Evolutionary conservation across 2,888 invertebrate genomes (phyloP).

Genomic region (Amphimallon solstitiale): DNA sequence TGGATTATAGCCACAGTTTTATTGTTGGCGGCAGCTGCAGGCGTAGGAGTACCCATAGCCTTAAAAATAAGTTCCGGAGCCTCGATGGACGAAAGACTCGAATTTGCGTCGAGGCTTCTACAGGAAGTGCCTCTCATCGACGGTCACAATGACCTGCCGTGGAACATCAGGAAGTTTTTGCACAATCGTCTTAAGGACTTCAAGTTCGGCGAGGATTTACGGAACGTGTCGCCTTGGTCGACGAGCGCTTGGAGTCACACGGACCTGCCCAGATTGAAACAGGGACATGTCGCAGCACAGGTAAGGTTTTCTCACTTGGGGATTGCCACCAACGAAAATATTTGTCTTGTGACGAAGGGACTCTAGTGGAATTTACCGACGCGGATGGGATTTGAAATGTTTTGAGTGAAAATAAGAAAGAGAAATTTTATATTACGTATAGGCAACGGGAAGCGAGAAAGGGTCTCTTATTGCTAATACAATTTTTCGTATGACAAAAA

Average conservation of each 20-base stretch:
- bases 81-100: slow-evolving; percentile 79
- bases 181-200: slow-evolving; percentile 89
- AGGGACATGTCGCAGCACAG: slow-evolving; percentile 82
- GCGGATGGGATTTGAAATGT: slow-evolving; percentile 31
- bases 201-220: slow-evolving; percentile 75
- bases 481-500: slow-evolving; percentile 12
- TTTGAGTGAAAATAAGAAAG: slow-evolving; percentile 32
- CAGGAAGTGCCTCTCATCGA: slow-evolving; percentile 84
- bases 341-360: slow-evolving; percentile 28
- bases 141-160: slow-evolving; percentile 91
- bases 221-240: slow-evolving; percentile 77
- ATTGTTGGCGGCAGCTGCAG: slow-evolving; percentile 80
- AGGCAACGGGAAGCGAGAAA: background rate
- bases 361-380: slow-evolving; percentile 30
- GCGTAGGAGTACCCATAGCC: slow-evolving; percentile 82
- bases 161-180: slow-evolving; percentile 91
- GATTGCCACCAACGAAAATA: slow-evolving; percentile 25
- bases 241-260: slow-evolving; percentile 82
- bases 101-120: slow-evolving; percentile 76
- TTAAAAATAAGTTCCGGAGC: slow-evolving; percentile 81
- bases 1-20: slow-evolving; percentile 80
- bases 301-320: slow-evolving; percentile 63
- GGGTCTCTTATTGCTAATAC: slow-evolving; percentile 21
- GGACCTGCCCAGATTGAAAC: slow-evolving; percentile 77
- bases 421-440: slow-evolving; percentile 26